Percentiles rank a stretch among this genome's conserved stretches.
These are phyloP conservation scores for Clarias gariepinus DNA, from an alignment of 2,113 vertebrate species.

Conservation along the genomic window DNA sequence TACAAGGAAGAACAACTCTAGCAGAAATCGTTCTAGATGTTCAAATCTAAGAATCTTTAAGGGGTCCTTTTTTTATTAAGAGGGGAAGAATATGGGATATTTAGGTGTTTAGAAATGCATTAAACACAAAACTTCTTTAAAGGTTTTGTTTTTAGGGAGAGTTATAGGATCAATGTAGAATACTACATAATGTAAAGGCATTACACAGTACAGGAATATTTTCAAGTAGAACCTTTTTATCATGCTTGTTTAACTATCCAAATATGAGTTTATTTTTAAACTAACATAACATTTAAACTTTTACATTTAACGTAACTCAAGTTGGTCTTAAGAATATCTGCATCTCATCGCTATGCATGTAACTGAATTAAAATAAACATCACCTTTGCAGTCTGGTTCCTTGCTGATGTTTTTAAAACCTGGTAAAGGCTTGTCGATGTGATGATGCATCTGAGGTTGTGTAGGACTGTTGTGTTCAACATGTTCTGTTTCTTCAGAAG, in stretches of 20 bases:
- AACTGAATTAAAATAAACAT: neutral
- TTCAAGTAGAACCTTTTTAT: neutral
- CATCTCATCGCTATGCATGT: neutral
- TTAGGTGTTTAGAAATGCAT: neutral
- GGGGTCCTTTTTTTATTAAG: neutral
- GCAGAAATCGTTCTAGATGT: neutral
- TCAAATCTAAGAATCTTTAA: neutral
- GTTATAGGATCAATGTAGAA: neutral
- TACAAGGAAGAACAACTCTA: neutral
- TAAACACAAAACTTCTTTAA: neutral
- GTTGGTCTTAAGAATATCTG: neutral
- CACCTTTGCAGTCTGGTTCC: slow-evolving; percentile 16
- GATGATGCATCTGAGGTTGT: slow-evolving; percentile 18
- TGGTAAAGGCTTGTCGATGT: neutral
- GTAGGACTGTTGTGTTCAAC: slow-evolving; percentile 13
- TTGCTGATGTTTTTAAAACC: slow-evolving; percentile 13
- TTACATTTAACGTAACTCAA: neutral
- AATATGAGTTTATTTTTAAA: too few relatives aligned
- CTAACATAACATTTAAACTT: too few relatives aligned
- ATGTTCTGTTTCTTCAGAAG: neutral
- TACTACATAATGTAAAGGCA: neutral
- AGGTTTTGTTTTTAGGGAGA: neutral
- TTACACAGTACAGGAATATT: too few relatives aligned
- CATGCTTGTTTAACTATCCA: neutral
- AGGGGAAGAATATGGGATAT: neutral